These are phyloP conservation scores for Aphis craccivora DNA, from an alignment of 1,140 invertebrate genomes.

Conservation along the genomic window DNA sequence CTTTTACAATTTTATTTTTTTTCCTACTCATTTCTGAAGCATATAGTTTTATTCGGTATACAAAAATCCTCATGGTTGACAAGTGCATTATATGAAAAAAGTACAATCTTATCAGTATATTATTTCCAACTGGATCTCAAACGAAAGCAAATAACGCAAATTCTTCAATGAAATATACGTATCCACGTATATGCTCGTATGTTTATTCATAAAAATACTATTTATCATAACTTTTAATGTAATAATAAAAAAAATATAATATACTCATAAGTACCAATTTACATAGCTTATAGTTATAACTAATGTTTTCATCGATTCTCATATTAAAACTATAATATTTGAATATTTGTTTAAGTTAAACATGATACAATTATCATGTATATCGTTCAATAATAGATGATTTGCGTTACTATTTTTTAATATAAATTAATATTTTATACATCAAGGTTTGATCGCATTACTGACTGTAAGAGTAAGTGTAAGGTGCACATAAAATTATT, in stretches of 20 bases:
- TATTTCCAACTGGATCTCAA: not conserved
- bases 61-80: not conserved
- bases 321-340: too few species aligned
- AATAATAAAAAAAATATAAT: not conserved
- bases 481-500: not conserved
- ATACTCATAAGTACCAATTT: not conserved
- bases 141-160: not conserved
- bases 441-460: not conserved
- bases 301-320: too few species aligned
- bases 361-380: too few species aligned
- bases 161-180: not conserved
- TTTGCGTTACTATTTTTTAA: not conserved
- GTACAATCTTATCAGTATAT: not conserved
- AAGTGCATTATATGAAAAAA: not conserved
- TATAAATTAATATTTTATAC: not conserved
- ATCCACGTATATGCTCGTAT: not conserved
- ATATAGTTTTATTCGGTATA: not conserved
- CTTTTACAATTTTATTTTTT: constrained; percentile 36
- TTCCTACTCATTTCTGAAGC: not conserved
- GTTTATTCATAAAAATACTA: not conserved
- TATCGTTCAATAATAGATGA: not conserved
- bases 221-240: not conserved
- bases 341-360: too few species aligned
- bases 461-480: not conserved
- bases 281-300: too few species aligned